Evolutionary conservation across 2,797 vertebrate species (phyloP), one percentile per base, ranked within the genome.

Genomic region (Orientallactaga sibirica): DNA sequence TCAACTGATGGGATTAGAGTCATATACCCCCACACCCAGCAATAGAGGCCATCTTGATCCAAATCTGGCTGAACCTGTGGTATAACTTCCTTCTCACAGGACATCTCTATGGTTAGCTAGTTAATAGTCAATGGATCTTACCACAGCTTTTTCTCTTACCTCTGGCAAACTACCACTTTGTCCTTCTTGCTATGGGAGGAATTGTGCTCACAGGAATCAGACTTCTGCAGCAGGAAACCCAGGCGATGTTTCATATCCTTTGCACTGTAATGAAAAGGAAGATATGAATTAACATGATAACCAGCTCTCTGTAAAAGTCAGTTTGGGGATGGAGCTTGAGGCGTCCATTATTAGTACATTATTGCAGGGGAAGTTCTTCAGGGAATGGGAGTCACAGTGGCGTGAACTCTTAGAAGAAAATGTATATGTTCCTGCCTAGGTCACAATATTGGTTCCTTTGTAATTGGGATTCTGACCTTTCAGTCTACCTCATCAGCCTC

Each of bases 221-320:
- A 98, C 97, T 99, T 99, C 97, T 99, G 99, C 78, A 99, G 98
- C 84, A 99, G 97, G 96, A 99, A 99, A 61, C 99, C 99, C 37
- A 99, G 98, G 83, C 99, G 99, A 96, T 99, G 99, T 95, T 99
- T 99, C 98, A 99, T 99, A 91, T 99, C 99, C 98, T 99, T 99
- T 88, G 99, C 99, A 55, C 99, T 99, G 98, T 22, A 81, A 93
- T 58, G 67, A 97, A 95, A 15, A 85, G 25, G 14, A 37, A 20
- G 19, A 14, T 8, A 7, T 86, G 14, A 20, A 62, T 66, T 29
- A 22, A 55, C 14, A 29, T 15, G 33, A 48, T 11, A n/a, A 48
- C 0, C 7, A 33, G 55, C 8, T 86, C 27, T 29, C 52, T 43
- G 18, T 37, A n/a, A 29, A 22, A 78, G 48, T 37, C 2, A 22